Conservation (phyloP, 2,797 vertebrate genomes). For the Sebastes jordani region DNA sequence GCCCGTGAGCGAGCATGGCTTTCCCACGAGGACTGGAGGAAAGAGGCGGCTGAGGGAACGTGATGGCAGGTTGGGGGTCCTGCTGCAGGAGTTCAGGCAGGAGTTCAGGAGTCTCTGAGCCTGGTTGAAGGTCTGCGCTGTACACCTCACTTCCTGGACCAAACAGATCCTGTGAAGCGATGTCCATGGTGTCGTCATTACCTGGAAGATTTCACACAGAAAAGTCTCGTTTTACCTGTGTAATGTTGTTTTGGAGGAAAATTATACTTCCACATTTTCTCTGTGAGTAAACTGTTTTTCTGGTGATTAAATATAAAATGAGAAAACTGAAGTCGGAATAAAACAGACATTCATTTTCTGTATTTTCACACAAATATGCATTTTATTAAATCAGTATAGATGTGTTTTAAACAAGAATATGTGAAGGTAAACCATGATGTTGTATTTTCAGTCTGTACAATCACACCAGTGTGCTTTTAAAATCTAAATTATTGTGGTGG, state of each 20-base stretch:
- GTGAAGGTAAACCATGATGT: neutral
- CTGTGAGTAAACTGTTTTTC: neutral
- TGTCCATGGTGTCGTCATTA: conserved; percentile 9
- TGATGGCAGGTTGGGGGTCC: neutral
- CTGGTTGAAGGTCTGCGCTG: conserved; percentile 78
- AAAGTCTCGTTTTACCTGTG: neutral
- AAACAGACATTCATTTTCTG: neutral
- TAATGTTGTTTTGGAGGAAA: neutral
- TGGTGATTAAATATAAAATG: neutral
- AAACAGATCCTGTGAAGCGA: conserved; percentile 62
- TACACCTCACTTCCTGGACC: conserved; percentile 44
- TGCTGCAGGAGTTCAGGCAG: neutral
- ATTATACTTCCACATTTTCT: conserved; percentile 6
- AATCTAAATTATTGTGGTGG: neutral
- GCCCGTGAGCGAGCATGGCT: conserved; percentile 71
- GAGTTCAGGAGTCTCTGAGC: conserved; percentile 61
- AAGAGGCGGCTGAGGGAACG: neutral
- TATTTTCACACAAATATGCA: neutral
- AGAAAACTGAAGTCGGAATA: neutral
- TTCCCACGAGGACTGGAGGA: conserved; percentile 15
- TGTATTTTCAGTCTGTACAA: neutral
- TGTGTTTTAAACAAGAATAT: neutral
- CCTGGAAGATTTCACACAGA: conserved; percentile 40
- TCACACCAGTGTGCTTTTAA: neutral
- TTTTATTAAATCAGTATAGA: neutral